These are phyloP conservation scores for Amblyopsis rosae DNA, from an alignment of 2,113 vertebrate genomes.

Conservation along the genomic window DNA sequence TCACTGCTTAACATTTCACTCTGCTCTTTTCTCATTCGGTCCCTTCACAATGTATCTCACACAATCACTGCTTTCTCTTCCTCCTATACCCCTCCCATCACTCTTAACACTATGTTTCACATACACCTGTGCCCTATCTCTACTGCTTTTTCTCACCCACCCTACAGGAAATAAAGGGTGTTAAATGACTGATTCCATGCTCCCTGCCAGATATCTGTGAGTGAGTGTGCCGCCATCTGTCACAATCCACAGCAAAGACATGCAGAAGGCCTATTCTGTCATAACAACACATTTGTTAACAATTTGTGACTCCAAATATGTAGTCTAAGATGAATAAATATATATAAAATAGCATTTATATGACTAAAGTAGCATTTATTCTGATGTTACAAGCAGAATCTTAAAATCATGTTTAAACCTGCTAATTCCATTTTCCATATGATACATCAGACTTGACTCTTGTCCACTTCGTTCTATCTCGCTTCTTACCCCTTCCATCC, in stretches of 20 bases:
- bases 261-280: constrained; percentile 3
- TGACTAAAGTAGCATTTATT: neutral
- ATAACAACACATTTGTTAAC: constrained; percentile 2
- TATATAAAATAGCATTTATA: too few species aligned
- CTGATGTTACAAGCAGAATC: neutral
- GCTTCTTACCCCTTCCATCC: constrained; percentile 14
- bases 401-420: neutral
- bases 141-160: constrained; percentile 49
- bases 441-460: neutral
- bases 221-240: constrained; percentile 30
- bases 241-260: neutral
- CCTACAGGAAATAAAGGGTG: constrained; percentile 55
- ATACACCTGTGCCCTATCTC: constrained; percentile 6
- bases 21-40: neutral
- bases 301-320: neutral
- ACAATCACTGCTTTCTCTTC: neutral
- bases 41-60: neutral
- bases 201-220: constrained; percentile 68
- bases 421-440: neutral
- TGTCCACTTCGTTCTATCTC: neutral
- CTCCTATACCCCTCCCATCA: neutral
- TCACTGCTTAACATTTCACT: neutral
- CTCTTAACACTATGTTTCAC: neutral
- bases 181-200: constrained; percentile 72
- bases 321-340: neutral